Evolutionary conservation across 2,888 invertebrate genomes (phyloP).

Genomic region (Tetranychus truncatus): DNA sequence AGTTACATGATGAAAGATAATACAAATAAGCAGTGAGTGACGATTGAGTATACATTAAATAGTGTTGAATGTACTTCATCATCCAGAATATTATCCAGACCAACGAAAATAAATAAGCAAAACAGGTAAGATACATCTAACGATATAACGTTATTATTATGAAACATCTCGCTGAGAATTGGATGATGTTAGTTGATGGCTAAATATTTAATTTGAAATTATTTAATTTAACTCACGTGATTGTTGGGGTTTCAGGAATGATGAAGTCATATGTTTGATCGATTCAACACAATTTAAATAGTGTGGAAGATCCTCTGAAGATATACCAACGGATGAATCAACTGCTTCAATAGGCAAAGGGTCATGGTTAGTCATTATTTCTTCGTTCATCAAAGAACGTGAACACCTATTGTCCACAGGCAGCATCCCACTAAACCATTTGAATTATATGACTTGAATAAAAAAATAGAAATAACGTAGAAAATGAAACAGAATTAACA

Average conservation of each 20-base stretch:
- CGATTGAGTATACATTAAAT: not conserved
- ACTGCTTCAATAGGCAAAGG: not conserved
- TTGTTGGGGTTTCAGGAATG: conserved; percentile 63
- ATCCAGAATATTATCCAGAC: no score
- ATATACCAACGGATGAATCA: not conserved
- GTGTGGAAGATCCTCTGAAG: conserved; percentile 3
- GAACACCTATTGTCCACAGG: not conserved
- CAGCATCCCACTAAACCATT: not conserved
- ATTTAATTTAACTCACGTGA: conserved; percentile 33
- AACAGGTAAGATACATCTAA: no score
- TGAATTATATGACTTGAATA: not conserved
- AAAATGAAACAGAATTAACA: not conserved
- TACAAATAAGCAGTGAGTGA: conserved; percentile 8
- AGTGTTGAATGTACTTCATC: not conserved
- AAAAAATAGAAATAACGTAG: not conserved
- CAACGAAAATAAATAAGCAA: no score
- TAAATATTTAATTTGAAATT: not conserved
- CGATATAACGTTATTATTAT: no score
- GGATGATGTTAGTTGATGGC: no score
- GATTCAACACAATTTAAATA: conserved; percentile 36
- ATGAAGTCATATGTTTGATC: conserved; percentile 68
- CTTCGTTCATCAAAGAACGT: not conserved
- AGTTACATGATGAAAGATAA: not conserved
- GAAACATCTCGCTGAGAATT: no score
- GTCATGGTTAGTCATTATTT: not conserved